These are phyloP conservation scores for Norana najaformis DNA, from an alignment of 2,888 invertebrate species.

Conservation along the genomic window DNA sequence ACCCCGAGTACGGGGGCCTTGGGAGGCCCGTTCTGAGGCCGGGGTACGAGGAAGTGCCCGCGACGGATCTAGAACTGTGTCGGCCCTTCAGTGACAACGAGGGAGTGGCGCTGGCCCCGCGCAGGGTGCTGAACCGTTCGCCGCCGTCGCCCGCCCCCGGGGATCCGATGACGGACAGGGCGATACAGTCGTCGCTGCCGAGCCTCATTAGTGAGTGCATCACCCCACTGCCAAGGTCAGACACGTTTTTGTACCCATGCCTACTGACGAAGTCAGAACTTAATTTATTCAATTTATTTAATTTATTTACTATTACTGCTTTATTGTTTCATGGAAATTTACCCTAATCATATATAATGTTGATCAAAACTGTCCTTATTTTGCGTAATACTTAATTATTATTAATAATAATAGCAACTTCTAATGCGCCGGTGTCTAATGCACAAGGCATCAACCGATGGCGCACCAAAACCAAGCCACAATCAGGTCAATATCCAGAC, in stretches of 20 bases:
- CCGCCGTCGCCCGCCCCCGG: conserved; percentile 46
- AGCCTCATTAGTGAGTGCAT: conserved; percentile 30
- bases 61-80: conserved; percentile 25
- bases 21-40: neutral
- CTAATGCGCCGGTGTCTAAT: no score
- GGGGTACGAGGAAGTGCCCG: neutral
- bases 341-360: no score
- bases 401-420: no score
- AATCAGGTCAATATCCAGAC: no score
- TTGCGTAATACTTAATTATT: no score
- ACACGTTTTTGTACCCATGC: neutral
- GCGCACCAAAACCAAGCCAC: no score
- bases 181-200: conserved; percentile 50
- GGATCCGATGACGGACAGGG: conserved; percentile 63
- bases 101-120: conserved; percentile 39
- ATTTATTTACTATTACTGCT: no score
- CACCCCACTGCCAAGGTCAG: conserved; percentile 14
- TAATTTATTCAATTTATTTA: no score
- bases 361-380: no score
- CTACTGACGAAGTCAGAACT: no score
- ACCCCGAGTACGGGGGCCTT: conserved; percentile 42
- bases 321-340: no score
- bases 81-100: conserved; percentile 46
- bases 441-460: no score
- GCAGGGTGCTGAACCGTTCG: conserved; percentile 43